Percentiles rank a stretch among this genome's conserved stretches.
Evolutionary conservation across 2,113 vertebrate species (phyloP).

Genomic region (Peromyscus polionotus): DNA sequence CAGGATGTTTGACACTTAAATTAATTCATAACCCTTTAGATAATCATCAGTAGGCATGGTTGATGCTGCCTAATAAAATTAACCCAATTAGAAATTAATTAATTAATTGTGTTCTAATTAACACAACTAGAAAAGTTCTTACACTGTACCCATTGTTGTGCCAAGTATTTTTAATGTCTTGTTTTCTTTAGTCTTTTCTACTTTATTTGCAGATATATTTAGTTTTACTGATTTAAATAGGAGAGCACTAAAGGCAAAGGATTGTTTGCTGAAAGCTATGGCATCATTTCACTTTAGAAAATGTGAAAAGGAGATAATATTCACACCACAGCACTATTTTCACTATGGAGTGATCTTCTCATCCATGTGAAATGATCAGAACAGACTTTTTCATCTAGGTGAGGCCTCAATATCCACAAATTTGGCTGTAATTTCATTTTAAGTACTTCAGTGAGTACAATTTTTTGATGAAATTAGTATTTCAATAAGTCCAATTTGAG

Average conservation of each 20-base stretch:
- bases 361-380: not conserved
- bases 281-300: not conserved
- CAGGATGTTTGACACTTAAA: not conserved
- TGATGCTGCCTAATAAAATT: not conserved
- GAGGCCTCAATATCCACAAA: not conserved
- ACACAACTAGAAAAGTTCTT: not conserved
- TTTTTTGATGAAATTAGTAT: not conserved
- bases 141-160: fast-evolving
- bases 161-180: not conserved
- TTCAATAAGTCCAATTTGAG: not conserved
- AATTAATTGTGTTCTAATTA: not conserved
- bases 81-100: not conserved
- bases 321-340: not conserved
- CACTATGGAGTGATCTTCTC: not conserved
- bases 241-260: not conserved
- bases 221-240: not conserved
- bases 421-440: not conserved
- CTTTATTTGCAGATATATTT: not conserved
- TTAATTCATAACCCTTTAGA: not conserved
- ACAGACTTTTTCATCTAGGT: not conserved
- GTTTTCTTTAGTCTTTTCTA: not conserved
- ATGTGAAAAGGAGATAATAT: not conserved
- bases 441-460: not conserved
- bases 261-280: not conserved
- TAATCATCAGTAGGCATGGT: not conserved